Evolutionary conservation across 2,797 vertebrate genomes (phyloP), one percentile per base, ranked within the genome.

Genomic region (Bradypus variegatus): DNA sequence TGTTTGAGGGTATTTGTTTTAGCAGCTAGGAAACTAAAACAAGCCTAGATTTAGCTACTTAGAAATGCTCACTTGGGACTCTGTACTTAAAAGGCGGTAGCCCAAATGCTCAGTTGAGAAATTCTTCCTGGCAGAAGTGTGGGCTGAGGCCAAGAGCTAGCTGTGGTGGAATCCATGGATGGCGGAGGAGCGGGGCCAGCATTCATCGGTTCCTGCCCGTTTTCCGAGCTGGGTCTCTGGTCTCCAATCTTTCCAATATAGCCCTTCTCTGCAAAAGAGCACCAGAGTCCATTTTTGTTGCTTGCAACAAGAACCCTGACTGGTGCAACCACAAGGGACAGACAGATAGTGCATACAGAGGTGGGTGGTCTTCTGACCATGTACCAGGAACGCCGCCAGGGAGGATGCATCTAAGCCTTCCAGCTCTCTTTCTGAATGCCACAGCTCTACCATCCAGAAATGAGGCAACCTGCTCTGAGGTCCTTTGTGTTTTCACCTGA

Each of bases 281-380:
- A 27, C 64, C 60, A 58, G 48, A 48, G 58, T 81, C 78, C 41
- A 67, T 81, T 80, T 88, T 29, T 67, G 81, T 38, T 77, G 50
- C 25, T 84, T 62, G 6, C 45, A 45, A 10, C 27, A 75, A 82
- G 69, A 78, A 38, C 31, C 16, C 6, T 48, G 69, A 36, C 31
- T 41, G 67, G 29, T 21, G 33, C 16, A 11, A n/a, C 15, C 64
- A 5, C 31, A 23, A 85, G 60, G 65, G 62, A 45, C 53, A n/a
- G 19, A 45, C 0, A 16, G 31, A 62, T 18, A 77, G 65, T 48
- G 65, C 16, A 0, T 0, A 5, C 0, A 7, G 75, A 1, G 8
- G 75, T 23, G 50, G 73, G 41, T 18, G 33, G 72, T 53, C 48
- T 73, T 67, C 84, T 41, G 38, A 10, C 25, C 67, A 64, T 6